These are phyloP conservation scores for Drosophila merina DNA, from an alignment of 2,888 invertebrate species.

Conservation along the genomic window DNA sequence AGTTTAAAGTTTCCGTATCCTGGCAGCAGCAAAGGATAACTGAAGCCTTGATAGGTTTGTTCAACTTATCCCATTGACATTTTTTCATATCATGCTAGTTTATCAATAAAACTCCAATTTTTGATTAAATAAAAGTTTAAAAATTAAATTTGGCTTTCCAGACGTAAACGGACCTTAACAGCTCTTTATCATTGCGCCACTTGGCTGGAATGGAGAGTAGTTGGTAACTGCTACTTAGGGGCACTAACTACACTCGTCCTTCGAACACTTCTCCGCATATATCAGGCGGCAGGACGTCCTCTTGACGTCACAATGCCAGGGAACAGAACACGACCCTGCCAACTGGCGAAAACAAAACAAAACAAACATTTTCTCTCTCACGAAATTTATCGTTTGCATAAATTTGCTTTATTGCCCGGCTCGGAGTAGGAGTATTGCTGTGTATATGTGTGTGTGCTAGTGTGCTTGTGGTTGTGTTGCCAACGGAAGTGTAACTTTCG, in stretches of 20 bases:
- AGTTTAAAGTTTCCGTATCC: slow-evolving; percentile 40
- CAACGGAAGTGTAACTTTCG: slow-evolving; percentile 76
- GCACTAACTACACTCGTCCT: slow-evolving; percentile 62
- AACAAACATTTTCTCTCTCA: slow-evolving; percentile 78
- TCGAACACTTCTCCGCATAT: slow-evolving; percentile 5
- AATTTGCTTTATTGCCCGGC: slow-evolving; percentile 80
- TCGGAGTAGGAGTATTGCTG: slow-evolving; percentile 43
- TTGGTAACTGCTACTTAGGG: slow-evolving; percentile 60
- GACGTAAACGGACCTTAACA: slow-evolving; percentile 8
- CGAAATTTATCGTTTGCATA: slow-evolving; percentile 82
- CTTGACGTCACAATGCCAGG: slow-evolving; percentile 31
- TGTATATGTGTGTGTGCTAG: slow-evolving; percentile 35
- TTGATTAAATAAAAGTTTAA: not conserved
- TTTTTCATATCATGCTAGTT: no score
- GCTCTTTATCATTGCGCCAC: slow-evolving; percentile 10
- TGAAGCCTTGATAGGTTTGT: not conserved
- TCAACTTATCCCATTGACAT: no score
- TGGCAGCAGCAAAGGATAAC: slow-evolving; percentile 7
- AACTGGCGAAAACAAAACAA: slow-evolving; percentile 59
- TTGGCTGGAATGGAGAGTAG: slow-evolving; percentile 34
- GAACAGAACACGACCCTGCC: slow-evolving; percentile 22
- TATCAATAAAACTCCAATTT: not conserved
- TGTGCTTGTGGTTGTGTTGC: slow-evolving; percentile 31
- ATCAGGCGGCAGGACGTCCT: slow-evolving; percentile 9
- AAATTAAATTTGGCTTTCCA: not conserved